A percentile compares a stretch with the other conserved stretches of the same genome.
Evolutionary conservation across 1,140 invertebrate genomes (phyloP).

Genomic region (Zaprionus ghesquierei): DNA sequence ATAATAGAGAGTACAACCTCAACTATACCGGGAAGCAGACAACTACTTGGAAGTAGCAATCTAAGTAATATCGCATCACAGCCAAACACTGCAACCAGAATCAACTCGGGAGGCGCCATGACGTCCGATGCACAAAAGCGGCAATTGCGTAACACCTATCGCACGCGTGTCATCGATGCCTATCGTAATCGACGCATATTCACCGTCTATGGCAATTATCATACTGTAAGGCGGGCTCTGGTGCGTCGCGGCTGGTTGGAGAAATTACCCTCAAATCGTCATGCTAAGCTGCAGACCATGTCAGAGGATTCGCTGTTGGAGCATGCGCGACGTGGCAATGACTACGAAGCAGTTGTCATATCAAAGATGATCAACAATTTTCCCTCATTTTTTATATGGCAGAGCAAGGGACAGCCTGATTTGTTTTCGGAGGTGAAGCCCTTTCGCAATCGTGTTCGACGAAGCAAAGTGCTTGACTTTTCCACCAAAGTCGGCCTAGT

Average conservation of each 20-base stretch:
- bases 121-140: conserved; percentile 50
- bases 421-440: conserved; percentile 77
- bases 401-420: conserved; percentile 69
- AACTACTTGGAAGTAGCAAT: conserved; percentile 17
- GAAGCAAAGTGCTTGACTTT: conserved; percentile 84
- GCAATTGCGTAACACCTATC: conserved; percentile 59
- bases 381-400: conserved; percentile 85
- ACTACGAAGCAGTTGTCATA: conserved; percentile 82
- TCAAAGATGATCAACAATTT: conserved; percentile 85
- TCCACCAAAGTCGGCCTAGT: conserved; percentile 86
- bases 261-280: conserved; percentile 82
- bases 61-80: conserved; percentile 24
- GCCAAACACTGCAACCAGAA: background rate
- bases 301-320: conserved; percentile 65
- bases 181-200: conserved; percentile 78
- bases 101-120: background rate
- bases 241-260: conserved; percentile 86
- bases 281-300: conserved; percentile 79
- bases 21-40: conserved; percentile 1
- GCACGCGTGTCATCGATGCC: conserved; percentile 72
- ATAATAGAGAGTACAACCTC: background rate
- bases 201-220: conserved; percentile 74
- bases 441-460: conserved; percentile 84
- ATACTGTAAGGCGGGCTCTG: conserved; percentile 83
- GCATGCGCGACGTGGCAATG: conserved; percentile 72